Evolutionary conservation across 2,888 invertebrate species (phyloP).

Genomic region (Agriopis leucophaearia): DNA sequence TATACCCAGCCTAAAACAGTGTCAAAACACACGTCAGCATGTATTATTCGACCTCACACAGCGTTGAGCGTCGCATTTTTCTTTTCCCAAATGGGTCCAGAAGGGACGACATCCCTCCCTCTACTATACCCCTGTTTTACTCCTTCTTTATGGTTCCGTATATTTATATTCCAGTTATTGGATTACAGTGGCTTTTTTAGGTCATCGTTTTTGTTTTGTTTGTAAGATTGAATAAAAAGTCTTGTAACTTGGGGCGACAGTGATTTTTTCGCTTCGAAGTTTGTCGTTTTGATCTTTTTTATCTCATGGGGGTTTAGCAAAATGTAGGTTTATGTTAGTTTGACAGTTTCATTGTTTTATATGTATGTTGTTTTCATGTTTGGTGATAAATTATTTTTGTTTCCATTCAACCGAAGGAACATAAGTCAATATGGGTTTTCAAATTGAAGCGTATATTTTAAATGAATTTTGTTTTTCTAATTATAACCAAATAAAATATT

Average conservation of each 20-base stretch:
- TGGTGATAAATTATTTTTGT: background rate
- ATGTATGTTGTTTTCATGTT: no score
- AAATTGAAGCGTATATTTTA: no score
- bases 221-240: conserved; percentile 16
- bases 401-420: background rate
- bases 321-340: conserved; percentile 5
- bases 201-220: conserved; percentile 14
- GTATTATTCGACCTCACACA: conserved; percentile 18
- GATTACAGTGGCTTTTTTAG: conserved; percentile 14
- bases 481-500: no score
- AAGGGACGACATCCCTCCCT: conserved; percentile 1
- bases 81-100: conserved; percentile 18
- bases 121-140: conserved; percentile 5
- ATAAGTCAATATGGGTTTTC: no score
- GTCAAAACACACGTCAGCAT: conserved; percentile 24
- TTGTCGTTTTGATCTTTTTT: background rate
- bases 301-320: background rate
- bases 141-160: conserved; percentile 19
- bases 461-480: no score
- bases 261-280: conserved; percentile 5
- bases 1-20: background rate
- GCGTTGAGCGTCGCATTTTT: conserved; percentile 18
- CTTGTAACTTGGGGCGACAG: background rate
- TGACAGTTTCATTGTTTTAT: background rate
- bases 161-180: conserved; percentile 25